Evolutionary conservation across 2,888 invertebrate species (phyloP).

Genomic region (Trypoxylon attenuatum): DNA sequence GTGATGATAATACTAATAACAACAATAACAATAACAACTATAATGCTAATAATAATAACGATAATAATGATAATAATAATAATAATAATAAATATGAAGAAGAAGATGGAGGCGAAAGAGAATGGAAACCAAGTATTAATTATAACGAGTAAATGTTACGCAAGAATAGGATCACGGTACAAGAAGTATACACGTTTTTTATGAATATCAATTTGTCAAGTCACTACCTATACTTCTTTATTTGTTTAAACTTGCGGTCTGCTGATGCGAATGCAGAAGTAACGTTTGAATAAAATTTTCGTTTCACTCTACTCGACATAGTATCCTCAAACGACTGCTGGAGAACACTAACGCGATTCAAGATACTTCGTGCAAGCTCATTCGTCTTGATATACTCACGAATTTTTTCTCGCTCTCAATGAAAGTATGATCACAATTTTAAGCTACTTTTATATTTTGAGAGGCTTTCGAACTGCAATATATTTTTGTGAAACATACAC

Average conservation of each 20-base stretch:
- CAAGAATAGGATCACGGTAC: constrained; percentile 55
- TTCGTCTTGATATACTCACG: no score
- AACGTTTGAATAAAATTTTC: constrained; percentile 58
- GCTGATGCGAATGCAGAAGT: constrained; percentile 54
- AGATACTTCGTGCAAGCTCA: no score
- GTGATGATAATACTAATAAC: constrained; percentile 62
- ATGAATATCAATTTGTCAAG: constrained; percentile 35
- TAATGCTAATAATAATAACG: constrained; percentile 64
- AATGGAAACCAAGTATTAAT: no score
- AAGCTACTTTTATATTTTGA: no score
- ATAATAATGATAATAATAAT: constrained; percentile 57
- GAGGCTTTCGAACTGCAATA: no score
- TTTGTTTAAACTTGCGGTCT: constrained; percentile 62
- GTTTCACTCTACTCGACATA: constrained; percentile 62
- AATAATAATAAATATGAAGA: constrained; percentile 54
- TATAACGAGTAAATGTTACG: constrained; percentile 55
- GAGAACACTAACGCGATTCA: no score
- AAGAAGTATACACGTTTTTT: constrained; percentile 52
- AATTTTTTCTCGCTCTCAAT: no score
- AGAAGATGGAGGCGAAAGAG: no score
- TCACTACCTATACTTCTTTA: constrained; percentile 42
- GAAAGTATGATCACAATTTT: no score
- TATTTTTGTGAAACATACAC: no score
- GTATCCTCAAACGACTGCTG: no score
- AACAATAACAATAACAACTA: no score